Evolutionary conservation across 1,140 invertebrate genomes (phyloP).

Genomic region (Lordiphosa clarofinis): DNA sequence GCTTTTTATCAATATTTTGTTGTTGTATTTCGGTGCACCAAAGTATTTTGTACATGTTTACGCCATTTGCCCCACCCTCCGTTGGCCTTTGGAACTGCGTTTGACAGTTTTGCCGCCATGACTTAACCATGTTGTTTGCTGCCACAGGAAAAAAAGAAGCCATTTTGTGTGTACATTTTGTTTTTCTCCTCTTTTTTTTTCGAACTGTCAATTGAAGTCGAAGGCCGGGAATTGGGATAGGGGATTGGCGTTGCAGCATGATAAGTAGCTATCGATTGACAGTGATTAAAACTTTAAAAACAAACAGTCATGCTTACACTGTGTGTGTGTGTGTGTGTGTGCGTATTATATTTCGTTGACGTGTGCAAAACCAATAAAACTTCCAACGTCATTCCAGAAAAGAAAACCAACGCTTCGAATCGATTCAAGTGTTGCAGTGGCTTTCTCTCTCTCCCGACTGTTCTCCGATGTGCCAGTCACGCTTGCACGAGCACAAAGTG

Average conservation of each 20-base stretch:
- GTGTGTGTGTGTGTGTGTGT: constrained; percentile 1
- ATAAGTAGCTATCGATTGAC: constrained; percentile 77
- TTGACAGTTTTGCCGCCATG: constrained; percentile 67
- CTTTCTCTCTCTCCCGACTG: constrained; percentile 7
- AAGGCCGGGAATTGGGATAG: constrained; percentile 15
- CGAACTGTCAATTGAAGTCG: constrained; percentile 38
- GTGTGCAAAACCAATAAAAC: constrained; percentile 77
- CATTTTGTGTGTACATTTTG: neutral
- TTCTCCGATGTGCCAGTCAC: constrained; percentile 52
- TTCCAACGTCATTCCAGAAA: constrained; percentile 68
- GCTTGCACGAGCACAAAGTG: constrained; percentile 52
- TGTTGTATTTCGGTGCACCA: constrained; percentile 36
- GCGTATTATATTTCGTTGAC: constrained; percentile 73
- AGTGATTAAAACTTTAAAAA: constrained; percentile 78
- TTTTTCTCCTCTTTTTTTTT: constrained; percentile 16
- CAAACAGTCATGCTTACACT: constrained; percentile 60
- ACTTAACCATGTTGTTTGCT: constrained; percentile 57
- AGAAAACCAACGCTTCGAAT: constrained; percentile 45
- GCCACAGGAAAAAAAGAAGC: constrained; percentile 6
- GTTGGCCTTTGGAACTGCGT: constrained; percentile 30
- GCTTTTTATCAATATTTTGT: constrained; percentile 54
- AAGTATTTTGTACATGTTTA: constrained; percentile 77
- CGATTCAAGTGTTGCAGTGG: constrained; percentile 64
- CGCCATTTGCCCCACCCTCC: constrained; percentile 49
- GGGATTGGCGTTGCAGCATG: constrained; percentile 55